Conservation (phyloP, 2,797 vertebrate genomes). For the Momotus momota region DNA sequence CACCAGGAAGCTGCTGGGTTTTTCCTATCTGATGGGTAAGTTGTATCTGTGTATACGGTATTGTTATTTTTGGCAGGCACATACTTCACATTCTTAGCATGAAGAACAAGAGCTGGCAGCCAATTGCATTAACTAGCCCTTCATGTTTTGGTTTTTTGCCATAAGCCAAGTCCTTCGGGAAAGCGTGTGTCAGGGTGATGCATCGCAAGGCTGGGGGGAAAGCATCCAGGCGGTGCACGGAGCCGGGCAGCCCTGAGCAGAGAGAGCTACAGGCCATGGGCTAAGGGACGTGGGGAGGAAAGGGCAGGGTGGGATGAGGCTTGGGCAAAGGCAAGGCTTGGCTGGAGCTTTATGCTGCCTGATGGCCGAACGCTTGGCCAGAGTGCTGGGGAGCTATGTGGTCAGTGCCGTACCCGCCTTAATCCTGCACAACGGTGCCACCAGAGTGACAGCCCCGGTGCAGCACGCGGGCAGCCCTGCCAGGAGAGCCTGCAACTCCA, state of each 20-base stretch:
- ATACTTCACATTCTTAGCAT: background rate
- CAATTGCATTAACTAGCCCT: background rate
- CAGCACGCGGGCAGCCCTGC: background rate
- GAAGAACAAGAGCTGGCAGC: background rate
- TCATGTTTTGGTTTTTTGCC: background rate
- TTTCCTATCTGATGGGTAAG: background rate
- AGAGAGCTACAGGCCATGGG: background rate
- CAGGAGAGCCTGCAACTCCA: background rate
- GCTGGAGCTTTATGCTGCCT: background rate
- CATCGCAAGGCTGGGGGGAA: fast-evolving
- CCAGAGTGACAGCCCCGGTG: background rate
- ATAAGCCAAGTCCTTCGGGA: background rate
- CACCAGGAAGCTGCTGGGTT: background rate
- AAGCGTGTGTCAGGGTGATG: background rate
- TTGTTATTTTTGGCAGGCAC: conserved; percentile 18
- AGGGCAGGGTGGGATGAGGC: too few species aligned
- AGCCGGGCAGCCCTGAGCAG: background rate
- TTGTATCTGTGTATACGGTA: background rate
- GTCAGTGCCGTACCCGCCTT: background rate
- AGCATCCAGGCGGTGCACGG: fast-evolving
- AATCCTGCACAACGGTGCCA: background rate
- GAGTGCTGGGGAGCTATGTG: background rate
- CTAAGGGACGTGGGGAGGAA: fast-evolving
- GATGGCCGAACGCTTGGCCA: background rate
- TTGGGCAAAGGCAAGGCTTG: background rate